A percentile compares a stretch with the other conserved stretches of the same genome.
Evolutionary conservation across 2,888 invertebrate species (phyloP).

Genomic region (Hirtodrosophila duncani): DNA sequence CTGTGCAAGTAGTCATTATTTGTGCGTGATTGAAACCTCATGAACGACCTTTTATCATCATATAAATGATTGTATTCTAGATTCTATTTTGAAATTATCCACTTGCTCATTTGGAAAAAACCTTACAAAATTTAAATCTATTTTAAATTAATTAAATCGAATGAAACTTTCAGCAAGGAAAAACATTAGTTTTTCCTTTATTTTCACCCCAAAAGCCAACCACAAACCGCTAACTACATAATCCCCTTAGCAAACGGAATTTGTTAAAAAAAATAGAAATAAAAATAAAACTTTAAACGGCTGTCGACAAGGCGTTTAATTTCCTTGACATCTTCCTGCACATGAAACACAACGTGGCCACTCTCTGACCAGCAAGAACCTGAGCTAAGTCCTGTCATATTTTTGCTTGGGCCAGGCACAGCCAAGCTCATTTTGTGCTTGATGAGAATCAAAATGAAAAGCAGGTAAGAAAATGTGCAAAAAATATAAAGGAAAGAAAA

Average conservation of each 20-base stretch:
- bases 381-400: constrained; percentile 34
- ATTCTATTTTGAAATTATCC: too few species aligned
- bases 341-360: constrained; percentile 37
- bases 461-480: constrained; percentile 8
- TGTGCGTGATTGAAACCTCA: too few species aligned
- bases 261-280: not conserved
- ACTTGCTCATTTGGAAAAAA: too few species aligned
- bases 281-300: constrained; percentile 23
- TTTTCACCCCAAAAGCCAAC: constrained; percentile 6
- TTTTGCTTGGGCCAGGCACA: constrained; percentile 18
- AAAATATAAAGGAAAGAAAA: constrained; percentile 38
- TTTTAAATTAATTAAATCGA: too few species aligned
- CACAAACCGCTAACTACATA: constrained; percentile 7
- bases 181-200: not conserved
- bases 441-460: constrained; percentile 32
- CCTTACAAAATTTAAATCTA: too few species aligned
- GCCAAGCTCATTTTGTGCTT: constrained; percentile 20
- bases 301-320: constrained; percentile 56
- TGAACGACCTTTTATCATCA: too few species aligned
- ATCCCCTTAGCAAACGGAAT: constrained; percentile 4
- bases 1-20: too few species aligned
- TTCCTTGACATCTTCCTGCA: constrained; percentile 58
- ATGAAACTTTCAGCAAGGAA: too few species aligned
- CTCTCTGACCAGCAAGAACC: too few species aligned
- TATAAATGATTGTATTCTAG: too few species aligned